Conservation (phyloP, 2,113 vertebrate species). For the Meles meles region DNA sequence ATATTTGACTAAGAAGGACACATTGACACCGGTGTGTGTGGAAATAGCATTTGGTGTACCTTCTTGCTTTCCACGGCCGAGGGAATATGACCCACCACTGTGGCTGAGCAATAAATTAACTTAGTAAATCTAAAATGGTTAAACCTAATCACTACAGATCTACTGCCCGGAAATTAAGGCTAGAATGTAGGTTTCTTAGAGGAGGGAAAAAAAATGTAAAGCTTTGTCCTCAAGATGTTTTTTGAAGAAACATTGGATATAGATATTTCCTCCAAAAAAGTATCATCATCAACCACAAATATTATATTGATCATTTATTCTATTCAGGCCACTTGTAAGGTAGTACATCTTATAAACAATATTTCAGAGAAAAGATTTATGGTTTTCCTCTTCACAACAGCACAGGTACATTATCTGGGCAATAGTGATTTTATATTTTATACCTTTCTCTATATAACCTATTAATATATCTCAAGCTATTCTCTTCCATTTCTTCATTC, state of each 20-base stretch:
- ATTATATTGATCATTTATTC: neutral
- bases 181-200: neutral
- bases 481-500: neutral
- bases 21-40: neutral
- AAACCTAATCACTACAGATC: neutral
- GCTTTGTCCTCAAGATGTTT: neutral
- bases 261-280: neutral
- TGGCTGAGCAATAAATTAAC: constrained; percentile 6
- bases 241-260: neutral
- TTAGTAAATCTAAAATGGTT: neutral
- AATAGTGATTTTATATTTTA: constrained; percentile 20
- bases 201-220: neutral
- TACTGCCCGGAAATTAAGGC: neutral
- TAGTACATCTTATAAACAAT: neutral
- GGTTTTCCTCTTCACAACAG: neutral
- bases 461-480: neutral
- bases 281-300: neutral
- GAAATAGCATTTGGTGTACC: neutral
- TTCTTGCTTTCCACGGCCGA: neutral
- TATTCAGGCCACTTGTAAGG: neutral
- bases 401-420: neutral
- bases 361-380: constrained; percentile 22
- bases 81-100: neutral
- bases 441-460: neutral
- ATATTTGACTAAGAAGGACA: constrained; percentile 23